These are phyloP conservation scores for Calidris pugnax DNA, from an alignment of 2,113 vertebrate genomes.

Conservation along the genomic window DNA sequence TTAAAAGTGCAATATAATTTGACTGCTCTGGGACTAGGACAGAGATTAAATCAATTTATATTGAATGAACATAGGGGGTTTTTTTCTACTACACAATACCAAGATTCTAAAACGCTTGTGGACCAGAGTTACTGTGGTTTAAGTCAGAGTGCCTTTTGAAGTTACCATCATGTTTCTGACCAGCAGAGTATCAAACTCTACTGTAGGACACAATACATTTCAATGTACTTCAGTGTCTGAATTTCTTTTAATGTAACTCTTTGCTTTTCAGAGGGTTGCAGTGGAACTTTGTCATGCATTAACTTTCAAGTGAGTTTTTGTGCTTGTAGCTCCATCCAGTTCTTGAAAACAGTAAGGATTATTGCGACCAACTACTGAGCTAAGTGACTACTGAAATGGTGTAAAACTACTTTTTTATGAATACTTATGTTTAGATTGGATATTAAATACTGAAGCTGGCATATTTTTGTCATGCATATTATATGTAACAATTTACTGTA, in stretches of 20 bases:
- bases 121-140: slow-evolving; percentile 42
- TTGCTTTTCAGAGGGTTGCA: neutral
- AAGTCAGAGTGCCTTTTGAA: slow-evolving; percentile 63
- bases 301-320: slow-evolving; percentile 3
- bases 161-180: neutral
- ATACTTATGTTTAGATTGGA: slow-evolving; percentile 57
- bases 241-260: slow-evolving; percentile 8
- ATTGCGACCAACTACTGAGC: slow-evolving; percentile 2
- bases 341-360: neutral
- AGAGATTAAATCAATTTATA: slow-evolving; percentile 43
- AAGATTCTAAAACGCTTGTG: slow-evolving; percentile 22
- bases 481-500: slow-evolving; percentile 59
- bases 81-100: slow-evolving; percentile 13
- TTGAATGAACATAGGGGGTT: neutral
- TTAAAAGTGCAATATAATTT: slow-evolving; percentile 63
- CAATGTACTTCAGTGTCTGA: slow-evolving; percentile 24
- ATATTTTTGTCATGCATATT: slow-evolving; percentile 51
- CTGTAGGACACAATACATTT: slow-evolving; percentile 42
- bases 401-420: slow-evolving; percentile 45
- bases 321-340: neutral
- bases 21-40: slow-evolving; percentile 9
- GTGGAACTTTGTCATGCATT: slow-evolving; percentile 1
- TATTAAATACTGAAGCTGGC: slow-evolving; percentile 51
- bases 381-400: slow-evolving; percentile 56
- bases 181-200: neutral